phyloP scores from a whole-genome alignment of 2,888 invertebrate genomes.

The Leptinotarsa haldemani region DNA sequence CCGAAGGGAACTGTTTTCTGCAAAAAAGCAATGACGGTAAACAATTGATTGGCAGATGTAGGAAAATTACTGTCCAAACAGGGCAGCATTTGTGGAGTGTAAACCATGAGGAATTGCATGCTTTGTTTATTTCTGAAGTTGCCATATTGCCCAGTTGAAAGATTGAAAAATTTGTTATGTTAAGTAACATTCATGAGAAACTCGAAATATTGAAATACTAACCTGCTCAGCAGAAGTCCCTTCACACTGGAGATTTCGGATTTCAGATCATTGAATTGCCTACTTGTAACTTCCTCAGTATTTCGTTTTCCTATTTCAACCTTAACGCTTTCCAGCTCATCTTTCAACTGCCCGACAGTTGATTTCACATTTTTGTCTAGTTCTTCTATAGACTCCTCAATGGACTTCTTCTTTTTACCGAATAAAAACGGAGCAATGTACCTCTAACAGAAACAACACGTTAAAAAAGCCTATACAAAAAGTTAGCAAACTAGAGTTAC shows the following conservation, averaged over 20 bases:
- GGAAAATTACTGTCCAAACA: too few relatives aligned
- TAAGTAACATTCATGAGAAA: too few relatives aligned
- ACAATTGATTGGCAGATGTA: background rate
- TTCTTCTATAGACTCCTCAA: slow-evolving; percentile 76
- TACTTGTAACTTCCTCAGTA: slow-evolving; percentile 65
- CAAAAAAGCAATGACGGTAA: background rate
- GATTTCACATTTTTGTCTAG: slow-evolving; percentile 75
- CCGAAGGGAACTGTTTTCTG: slow-evolving; percentile 84
- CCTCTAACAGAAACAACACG: slow-evolving; percentile 65
- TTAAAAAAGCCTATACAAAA: background rate
- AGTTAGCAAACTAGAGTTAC: too few relatives aligned
- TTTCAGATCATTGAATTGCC: slow-evolving; percentile 76
- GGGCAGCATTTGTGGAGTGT: too few relatives aligned
- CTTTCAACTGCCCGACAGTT: slow-evolving; percentile 72
- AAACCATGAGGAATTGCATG: too few relatives aligned
- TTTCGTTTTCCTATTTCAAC: slow-evolving; percentile 72
- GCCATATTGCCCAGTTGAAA: too few relatives aligned
- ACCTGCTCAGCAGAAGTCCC: slow-evolving; percentile 79
- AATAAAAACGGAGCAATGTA: slow-evolving; percentile 77
- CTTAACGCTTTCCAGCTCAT: slow-evolving; percentile 75
- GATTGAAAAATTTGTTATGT: too few relatives aligned
- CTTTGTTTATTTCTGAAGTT: too few relatives aligned
- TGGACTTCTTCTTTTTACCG: slow-evolving; percentile 73
- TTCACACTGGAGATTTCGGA: slow-evolving; percentile 79
- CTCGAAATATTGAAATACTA: slow-evolving; percentile 40